phyloP scores from a whole-genome alignment of 2,888 invertebrate species.

The Drosophila conformis region DNA sequence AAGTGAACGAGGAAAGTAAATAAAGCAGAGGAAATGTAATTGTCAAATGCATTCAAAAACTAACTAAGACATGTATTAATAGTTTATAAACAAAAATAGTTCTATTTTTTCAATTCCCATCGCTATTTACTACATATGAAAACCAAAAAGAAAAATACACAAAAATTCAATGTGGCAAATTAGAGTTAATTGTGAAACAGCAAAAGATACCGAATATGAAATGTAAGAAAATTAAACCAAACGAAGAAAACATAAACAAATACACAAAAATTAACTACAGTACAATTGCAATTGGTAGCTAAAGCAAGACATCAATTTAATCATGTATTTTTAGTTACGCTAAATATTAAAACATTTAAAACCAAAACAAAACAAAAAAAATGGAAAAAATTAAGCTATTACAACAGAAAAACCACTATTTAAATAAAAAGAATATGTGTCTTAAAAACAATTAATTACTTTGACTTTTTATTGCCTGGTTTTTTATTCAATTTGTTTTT shows the following conservation, averaged over 20 bases:
- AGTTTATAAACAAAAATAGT: constrained; percentile 60
- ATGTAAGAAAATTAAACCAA: constrained; percentile 39
- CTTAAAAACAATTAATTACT: constrained; percentile 68
- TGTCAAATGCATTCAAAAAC: constrained; percentile 66
- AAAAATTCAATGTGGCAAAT: constrained; percentile 76
- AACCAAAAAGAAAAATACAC: constrained; percentile 49
- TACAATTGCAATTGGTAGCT: constrained; percentile 60
- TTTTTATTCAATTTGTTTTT: constrained; percentile 27
- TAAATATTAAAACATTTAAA: constrained; percentile 35
- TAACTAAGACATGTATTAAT: constrained; percentile 70
- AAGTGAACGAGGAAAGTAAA: constrained; percentile 27
- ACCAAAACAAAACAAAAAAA: constrained; percentile 4
- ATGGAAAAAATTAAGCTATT: constrained; percentile 35
- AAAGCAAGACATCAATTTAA: constrained; percentile 51
- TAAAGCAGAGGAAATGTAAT: constrained; percentile 38
- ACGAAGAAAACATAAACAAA: constrained; percentile 29
- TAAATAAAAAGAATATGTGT: constrained; percentile 81
- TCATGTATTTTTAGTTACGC: constrained; percentile 60
- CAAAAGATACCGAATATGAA: constrained; percentile 36
- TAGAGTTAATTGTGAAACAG: constrained; percentile 59
- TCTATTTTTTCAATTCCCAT: constrained; percentile 66
- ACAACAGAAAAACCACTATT: constrained; percentile 68
- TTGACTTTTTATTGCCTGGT: constrained; percentile 61
- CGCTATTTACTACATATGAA: constrained; percentile 60
- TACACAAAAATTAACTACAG: constrained; percentile 45